Percentiles rank a stretch among this genome's conserved stretches.
Conservation (phyloP, 2,797 vertebrate genomes). For the Sebastes minor region DNA sequence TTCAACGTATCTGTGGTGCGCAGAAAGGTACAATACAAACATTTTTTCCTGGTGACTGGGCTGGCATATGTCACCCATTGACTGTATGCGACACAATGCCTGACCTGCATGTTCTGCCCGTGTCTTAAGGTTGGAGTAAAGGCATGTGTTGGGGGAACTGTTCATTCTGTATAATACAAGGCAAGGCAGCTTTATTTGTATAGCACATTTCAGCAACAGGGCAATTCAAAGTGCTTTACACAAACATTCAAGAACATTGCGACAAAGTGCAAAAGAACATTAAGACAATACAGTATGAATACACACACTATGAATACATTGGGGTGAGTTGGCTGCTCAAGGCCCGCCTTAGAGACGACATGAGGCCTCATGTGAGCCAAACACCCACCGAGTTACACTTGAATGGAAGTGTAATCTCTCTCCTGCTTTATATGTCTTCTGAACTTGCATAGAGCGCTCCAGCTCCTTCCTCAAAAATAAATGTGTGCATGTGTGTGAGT, state of each 20-base stretch:
- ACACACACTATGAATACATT: background rate
- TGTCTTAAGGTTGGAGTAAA: background rate
- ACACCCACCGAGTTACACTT: slow-evolving; percentile 2
- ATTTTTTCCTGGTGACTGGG: no score
- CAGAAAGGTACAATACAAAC: no score
- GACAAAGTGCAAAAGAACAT: no score
- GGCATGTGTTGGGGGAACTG: background rate
- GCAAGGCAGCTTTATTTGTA: no score
- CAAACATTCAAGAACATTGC: no score
- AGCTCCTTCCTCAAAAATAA: slow-evolving; percentile 12
- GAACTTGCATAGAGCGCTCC: background rate
- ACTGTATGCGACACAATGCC: no score
- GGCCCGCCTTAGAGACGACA: background rate
- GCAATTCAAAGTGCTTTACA: no score
- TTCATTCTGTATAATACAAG: background rate
- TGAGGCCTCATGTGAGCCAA: slow-evolving; percentile 7
- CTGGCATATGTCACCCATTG: no score
- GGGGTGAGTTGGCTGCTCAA: background rate
- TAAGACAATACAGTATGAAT: background rate
- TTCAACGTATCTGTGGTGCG: no score
- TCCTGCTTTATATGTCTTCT: background rate
- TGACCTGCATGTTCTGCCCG: accelerated
- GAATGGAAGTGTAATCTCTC: slow-evolving; percentile 1
- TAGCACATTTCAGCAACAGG: no score
- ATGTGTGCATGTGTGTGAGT: slow-evolving; percentile 25